Evolutionary conservation across 2,797 vertebrate species (phyloP).

Genomic region (Xenentodon cancila): DNA sequence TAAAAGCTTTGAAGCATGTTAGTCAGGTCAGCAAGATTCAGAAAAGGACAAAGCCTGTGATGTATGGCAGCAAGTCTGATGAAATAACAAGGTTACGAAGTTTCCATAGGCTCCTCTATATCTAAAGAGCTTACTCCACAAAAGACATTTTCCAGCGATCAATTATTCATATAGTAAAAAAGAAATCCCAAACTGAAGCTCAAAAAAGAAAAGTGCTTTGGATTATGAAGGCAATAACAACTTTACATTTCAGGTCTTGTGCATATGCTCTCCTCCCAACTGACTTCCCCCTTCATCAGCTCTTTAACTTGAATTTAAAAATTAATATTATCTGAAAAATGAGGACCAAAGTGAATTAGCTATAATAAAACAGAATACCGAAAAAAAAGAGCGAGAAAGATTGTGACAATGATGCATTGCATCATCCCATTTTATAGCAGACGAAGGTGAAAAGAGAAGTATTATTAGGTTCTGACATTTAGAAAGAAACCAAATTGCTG

Average conservation of each 20-base stretch:
- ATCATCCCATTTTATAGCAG: conserved; percentile 22
- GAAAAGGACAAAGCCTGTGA: conserved; percentile 2
- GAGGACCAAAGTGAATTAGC: conserved; percentile 7
- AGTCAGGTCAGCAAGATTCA: neutral
- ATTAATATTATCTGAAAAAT: conserved; percentile 23
- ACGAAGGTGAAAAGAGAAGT: conserved; percentile 20
- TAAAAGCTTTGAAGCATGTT: neutral
- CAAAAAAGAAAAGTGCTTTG: conserved; percentile 60
- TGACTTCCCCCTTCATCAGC: conserved; percentile 21
- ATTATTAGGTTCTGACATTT: conserved; percentile 37
- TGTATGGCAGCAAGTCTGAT: conserved; percentile 1
- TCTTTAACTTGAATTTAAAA: conserved; percentile 31
- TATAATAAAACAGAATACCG: conserved; percentile 8
- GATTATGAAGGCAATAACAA: conserved; percentile 62
- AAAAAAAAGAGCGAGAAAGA: conserved; percentile 5
- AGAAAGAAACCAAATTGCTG: conserved; percentile 20
- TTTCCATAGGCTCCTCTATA: conserved; percentile 32
- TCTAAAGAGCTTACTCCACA: conserved; percentile 54
- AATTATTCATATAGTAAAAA: conserved; percentile 60
- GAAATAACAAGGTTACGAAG: conserved; percentile 20
- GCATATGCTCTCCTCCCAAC: conserved; percentile 20
- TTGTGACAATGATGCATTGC: neutral
- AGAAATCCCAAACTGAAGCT: conserved; percentile 55
- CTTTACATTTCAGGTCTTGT: conserved; percentile 56
- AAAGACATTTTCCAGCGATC: conserved; percentile 48